A percentile compares a stretch with the other conserved stretches of the same genome.
These are phyloP conservation scores for Ecdyonurus torrentis DNA, from an alignment of 2,888 invertebrate species.

Conservation along the genomic window DNA sequence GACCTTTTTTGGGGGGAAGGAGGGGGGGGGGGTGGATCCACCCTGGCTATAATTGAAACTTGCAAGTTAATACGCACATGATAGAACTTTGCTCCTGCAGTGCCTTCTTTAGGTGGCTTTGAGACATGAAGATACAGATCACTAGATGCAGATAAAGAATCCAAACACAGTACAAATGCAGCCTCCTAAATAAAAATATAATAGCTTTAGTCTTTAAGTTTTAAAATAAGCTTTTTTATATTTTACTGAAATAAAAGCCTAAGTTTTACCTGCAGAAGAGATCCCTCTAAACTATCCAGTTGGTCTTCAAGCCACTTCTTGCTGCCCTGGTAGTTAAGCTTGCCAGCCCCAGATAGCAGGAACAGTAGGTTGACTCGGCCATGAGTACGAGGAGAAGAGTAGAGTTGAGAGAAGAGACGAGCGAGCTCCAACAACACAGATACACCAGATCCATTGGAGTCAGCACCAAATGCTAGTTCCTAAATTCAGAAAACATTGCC, in stretches of 20 bases:
- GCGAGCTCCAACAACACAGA: conserved; percentile 75
- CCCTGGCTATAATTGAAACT: background rate
- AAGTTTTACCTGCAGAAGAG: conserved; percentile 46
- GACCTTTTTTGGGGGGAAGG: too few relatives aligned
- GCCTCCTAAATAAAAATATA: conserved; percentile 49
- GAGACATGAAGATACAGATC: conserved; percentile 84
- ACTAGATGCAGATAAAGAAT: conserved; percentile 35
- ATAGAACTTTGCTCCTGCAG: conserved; percentile 39
- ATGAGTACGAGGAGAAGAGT: conserved; percentile 52
- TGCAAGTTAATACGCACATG: conserved; percentile 23
- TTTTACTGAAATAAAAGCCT: too few relatives aligned
- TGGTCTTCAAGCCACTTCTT: conserved; percentile 94
- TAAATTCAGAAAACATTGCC: conserved; percentile 23
- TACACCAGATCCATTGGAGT: conserved; percentile 85
- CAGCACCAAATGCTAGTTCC: conserved; percentile 77
- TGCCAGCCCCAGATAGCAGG: conserved; percentile 77
- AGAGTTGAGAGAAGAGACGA: conserved; percentile 72
- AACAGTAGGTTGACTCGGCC: conserved; percentile 71
- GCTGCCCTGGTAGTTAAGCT: conserved; percentile 85
- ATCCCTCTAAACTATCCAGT: conserved; percentile 56
- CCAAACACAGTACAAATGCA: conserved; percentile 77
- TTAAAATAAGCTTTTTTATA: too few relatives aligned
- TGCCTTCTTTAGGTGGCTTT: conserved; percentile 79
- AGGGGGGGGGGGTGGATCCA: too few relatives aligned
- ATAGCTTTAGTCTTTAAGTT: too few relatives aligned